Evolutionary conservation across 2,888 invertebrate species (phyloP).

Genomic region (Teinopalpus imperialis): DNA sequence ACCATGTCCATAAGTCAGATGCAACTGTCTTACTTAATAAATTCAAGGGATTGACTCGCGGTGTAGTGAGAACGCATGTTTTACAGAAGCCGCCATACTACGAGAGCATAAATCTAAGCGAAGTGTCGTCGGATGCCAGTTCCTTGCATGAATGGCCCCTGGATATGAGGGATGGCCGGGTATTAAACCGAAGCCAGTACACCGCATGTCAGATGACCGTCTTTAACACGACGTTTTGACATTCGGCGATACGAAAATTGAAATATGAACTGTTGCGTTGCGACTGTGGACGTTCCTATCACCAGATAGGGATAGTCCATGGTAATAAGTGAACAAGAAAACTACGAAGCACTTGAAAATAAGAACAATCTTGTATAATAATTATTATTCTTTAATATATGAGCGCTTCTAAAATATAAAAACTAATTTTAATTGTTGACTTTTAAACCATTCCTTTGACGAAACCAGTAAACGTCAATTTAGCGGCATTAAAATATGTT

Average conservation of each 20-base stretch:
- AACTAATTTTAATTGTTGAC: too few relatives aligned
- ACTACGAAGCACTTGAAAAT: too few relatives aligned
- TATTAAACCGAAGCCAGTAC: constrained; percentile 48
- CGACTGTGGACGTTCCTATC: constrained; percentile 27
- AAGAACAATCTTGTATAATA: too few relatives aligned
- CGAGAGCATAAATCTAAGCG: constrained; percentile 73
- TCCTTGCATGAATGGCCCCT: constrained; percentile 59
- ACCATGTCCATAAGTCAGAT: constrained; percentile 56
- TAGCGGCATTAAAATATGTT: constrained; percentile 56
- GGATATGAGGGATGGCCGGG: constrained; percentile 70
- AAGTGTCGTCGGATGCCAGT: constrained; percentile 60
- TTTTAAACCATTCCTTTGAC: constrained; percentile 53
- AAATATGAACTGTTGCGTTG: constrained; percentile 66
- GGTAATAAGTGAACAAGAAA: too few relatives aligned
- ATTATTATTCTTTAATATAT: too few relatives aligned
- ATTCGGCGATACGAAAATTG: constrained; percentile 70
- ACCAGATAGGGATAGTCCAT: too few relatives aligned
- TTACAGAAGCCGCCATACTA: constrained; percentile 73
- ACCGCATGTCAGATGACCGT: constrained; percentile 50
- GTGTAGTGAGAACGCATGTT: constrained; percentile 73
- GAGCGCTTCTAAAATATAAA: too few relatives aligned
- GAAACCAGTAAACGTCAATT: constrained; percentile 54
- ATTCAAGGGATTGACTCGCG: constrained; percentile 69
- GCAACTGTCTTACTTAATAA: constrained; percentile 60
- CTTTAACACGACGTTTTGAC: constrained; percentile 69